Evolutionary conservation across 2,888 invertebrate genomes (phyloP).

Genomic region (Sarcophaga variegata): DNA sequence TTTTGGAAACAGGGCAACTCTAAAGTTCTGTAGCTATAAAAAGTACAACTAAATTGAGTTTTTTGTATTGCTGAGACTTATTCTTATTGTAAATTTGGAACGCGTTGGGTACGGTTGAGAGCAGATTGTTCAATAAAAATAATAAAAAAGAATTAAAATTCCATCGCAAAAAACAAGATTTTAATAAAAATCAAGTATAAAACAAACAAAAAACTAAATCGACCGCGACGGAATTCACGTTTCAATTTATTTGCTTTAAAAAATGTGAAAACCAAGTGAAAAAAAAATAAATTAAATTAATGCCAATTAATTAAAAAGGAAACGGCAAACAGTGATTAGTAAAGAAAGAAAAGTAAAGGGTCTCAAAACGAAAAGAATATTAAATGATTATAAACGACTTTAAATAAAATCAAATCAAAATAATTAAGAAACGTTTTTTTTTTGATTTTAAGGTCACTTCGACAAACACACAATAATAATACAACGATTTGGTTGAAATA

Average conservation of each 20-base stretch:
- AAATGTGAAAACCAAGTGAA: slow-evolving; percentile 20
- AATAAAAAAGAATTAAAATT: slow-evolving; percentile 20
- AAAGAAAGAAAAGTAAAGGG: slow-evolving; percentile 9
- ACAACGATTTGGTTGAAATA: slow-evolving; percentile 42
- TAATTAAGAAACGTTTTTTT: slow-evolving; percentile 54
- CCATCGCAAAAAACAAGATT: slow-evolving; percentile 26
- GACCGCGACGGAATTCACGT: background rate
- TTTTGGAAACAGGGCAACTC: background rate
- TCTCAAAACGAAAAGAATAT: slow-evolving; percentile 26
- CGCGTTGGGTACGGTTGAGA: slow-evolving; percentile 60
- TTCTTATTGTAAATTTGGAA: slow-evolving; percentile 66
- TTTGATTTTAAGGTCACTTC: slow-evolving; percentile 62
- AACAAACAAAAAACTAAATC: slow-evolving; percentile 40
- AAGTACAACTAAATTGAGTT: slow-evolving; percentile 27
- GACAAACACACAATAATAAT: slow-evolving; percentile 41
- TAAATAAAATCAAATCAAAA: slow-evolving; percentile 44
- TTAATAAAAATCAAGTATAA: slow-evolving; percentile 19
- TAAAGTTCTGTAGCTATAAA: background rate
- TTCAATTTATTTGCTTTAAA: slow-evolving; percentile 8
- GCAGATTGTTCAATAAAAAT: background rate
- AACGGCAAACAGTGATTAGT: slow-evolving; percentile 31
- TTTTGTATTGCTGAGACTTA: slow-evolving; percentile 54
- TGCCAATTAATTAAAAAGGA: background rate
- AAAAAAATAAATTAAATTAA: slow-evolving; percentile 7
- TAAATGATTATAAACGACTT: background rate